These are phyloP conservation scores for Orcinus orca DNA, from an alignment of 2,113 vertebrate species.

Conservation along the genomic window DNA sequence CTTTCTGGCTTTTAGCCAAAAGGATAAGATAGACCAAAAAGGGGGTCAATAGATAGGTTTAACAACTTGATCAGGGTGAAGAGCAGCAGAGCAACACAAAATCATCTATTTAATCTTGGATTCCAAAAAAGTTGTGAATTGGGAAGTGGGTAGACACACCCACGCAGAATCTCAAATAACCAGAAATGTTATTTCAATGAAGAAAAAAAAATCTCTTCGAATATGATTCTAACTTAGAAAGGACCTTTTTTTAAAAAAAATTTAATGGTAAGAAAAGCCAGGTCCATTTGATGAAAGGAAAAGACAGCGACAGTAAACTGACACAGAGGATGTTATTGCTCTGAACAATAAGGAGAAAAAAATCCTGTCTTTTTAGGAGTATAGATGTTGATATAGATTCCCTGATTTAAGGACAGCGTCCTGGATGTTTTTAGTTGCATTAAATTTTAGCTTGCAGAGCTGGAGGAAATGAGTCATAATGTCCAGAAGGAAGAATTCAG, in stretches of 20 bases:
- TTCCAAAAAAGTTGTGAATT: not conserved
- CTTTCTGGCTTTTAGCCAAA: not conserved
- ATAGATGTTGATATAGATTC: not conserved
- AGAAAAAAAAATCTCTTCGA: not conserved
- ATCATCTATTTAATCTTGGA: not conserved
- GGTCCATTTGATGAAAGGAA: not conserved
- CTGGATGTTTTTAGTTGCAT: not conserved
- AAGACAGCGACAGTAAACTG: not conserved
- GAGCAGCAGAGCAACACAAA: not conserved
- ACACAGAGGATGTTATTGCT: not conserved
- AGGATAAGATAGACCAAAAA: not conserved
- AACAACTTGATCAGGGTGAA: not conserved
- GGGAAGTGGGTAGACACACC: not conserved
- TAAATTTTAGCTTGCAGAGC: constrained; percentile 52
- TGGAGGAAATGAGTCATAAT: constrained; percentile 48
- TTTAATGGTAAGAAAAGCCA: not conserved
- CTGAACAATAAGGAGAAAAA: not conserved
- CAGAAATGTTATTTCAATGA: not conserved
- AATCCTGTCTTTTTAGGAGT: not conserved
- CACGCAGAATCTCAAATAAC: not conserved
- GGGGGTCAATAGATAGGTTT: not conserved
- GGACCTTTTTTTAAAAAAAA: not conserved
- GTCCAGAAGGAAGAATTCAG: constrained; percentile 61
- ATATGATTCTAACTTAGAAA: not conserved
- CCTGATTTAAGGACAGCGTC: not conserved